These are phyloP conservation scores for Leucoraja ocellata DNA, from an alignment of 2,797 vertebrate species.

Conservation along the genomic window DNA sequence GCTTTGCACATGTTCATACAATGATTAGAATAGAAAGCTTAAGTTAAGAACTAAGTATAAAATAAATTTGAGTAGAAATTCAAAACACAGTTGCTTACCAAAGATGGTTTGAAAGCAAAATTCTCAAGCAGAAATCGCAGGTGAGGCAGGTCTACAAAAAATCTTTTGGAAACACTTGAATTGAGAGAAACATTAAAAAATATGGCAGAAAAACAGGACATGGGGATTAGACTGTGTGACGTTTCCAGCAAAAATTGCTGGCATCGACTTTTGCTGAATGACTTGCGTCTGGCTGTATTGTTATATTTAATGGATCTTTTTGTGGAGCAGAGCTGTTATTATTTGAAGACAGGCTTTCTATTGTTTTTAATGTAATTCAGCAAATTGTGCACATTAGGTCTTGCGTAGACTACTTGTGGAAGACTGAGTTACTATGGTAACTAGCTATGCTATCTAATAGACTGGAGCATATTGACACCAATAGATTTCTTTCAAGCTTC, in stretches of 20 bases:
- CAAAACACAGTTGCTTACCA: background rate
- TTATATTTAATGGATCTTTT: constrained; percentile 8
- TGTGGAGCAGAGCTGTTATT: background rate
- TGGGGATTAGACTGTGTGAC: background rate
- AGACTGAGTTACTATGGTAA: background rate
- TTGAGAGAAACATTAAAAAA: background rate
- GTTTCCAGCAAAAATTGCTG: background rate
- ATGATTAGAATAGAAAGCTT: background rate
- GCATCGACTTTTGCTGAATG: background rate
- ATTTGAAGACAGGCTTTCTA: constrained; percentile 13
- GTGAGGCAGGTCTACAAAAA: background rate
- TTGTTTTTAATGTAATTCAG: background rate
- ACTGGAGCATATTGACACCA: background rate
- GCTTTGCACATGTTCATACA: background rate
- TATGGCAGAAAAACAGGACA: background rate
- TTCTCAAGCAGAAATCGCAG: background rate
- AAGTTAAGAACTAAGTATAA: background rate
- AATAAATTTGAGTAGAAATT: background rate
- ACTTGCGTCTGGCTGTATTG: background rate
- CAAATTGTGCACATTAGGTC: background rate
- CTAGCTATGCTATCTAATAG: background rate
- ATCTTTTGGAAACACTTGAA: background rate
- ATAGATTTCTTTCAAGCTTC: background rate
- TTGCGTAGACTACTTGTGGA: background rate
- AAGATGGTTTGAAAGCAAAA: background rate